Conservation (phyloP, 2,797 vertebrate species). For the Clarias platycephalus region DNA sequence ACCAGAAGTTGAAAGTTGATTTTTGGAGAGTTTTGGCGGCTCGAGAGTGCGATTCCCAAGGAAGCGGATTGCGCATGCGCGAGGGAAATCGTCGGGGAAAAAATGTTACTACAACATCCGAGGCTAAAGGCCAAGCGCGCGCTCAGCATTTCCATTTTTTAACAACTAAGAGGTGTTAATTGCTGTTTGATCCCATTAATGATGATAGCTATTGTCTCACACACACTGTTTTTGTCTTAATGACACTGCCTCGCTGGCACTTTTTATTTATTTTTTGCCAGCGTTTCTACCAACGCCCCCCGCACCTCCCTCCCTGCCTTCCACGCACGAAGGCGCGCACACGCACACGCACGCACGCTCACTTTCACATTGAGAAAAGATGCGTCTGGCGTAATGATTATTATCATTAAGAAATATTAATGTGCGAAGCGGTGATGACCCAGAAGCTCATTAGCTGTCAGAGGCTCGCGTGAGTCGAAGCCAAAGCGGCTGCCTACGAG, state of each 20-base stretch:
- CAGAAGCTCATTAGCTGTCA: slow-evolving; percentile 98
- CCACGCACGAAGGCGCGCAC: slow-evolving; percentile 73
- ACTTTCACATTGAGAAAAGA: slow-evolving; percentile 96
- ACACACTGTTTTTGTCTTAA: slow-evolving; percentile 69
- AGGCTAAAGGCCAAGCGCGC: slow-evolving; percentile 31
- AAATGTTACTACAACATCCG: slow-evolving; percentile 32
- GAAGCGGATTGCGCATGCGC: slow-evolving; percentile 11
- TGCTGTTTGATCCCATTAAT: slow-evolving; percentile 65
- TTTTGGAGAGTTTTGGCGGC: too few species aligned
- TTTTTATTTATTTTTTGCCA: slow-evolving; percentile 35
- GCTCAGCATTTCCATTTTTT: slow-evolving; percentile 48
- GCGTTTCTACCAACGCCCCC: slow-evolving; percentile 66
- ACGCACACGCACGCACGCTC: slow-evolving; percentile 78
- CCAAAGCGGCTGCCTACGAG: slow-evolving; percentile 76
- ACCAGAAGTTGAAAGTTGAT: too few species aligned
- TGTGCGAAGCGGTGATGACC: slow-evolving; percentile 98
- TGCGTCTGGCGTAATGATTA: slow-evolving; percentile 99
- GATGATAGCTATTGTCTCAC: slow-evolving; percentile 63
- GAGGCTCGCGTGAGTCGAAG: slow-evolving; percentile 74
- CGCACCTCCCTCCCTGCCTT: slow-evolving; percentile 61
- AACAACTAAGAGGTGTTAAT: slow-evolving; percentile 57
- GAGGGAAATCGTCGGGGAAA: slow-evolving; percentile 4
- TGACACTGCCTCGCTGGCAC: slow-evolving; percentile 71
- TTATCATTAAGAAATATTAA: slow-evolving; percentile 99
- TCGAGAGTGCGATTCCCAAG: background rate